A percentile compares a stretch with the other conserved stretches of the same genome.
These are phyloP conservation scores for Aleiodes leptofemur DNA, from an alignment of 2,888 invertebrate genomes.

Conservation along the genomic window DNA sequence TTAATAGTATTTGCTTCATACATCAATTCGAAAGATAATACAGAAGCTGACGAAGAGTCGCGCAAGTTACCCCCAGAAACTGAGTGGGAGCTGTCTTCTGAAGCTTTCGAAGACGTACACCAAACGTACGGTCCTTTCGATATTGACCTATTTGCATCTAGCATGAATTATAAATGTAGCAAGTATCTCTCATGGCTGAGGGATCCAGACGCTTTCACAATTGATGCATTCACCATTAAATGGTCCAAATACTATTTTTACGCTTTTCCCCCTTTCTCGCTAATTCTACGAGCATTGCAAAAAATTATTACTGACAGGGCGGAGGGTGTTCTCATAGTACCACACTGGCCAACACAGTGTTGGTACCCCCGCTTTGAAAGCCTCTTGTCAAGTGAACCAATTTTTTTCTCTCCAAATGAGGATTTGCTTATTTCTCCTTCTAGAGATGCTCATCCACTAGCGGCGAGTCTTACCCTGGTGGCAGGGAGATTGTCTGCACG, in stretches of 20 bases:
- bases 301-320: slow-evolving; percentile 62
- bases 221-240: neutral
- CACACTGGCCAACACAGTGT: slow-evolving; percentile 58
- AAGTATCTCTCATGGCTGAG: slow-evolving; percentile 54
- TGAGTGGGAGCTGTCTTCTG: slow-evolving; percentile 13
- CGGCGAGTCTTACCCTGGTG: slow-evolving; percentile 29
- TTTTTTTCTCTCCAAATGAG: slow-evolving; percentile 52
- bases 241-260: neutral
- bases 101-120: neutral
- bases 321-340: slow-evolving; percentile 61
- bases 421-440: slow-evolving; percentile 35
- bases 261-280: slow-evolving; percentile 11
- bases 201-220: slow-evolving; percentile 45
- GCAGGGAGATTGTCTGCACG: slow-evolving; percentile 13
- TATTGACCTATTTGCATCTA: slow-evolving; percentile 57
- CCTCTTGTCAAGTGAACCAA: slow-evolving; percentile 27
- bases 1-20: slow-evolving; percentile 10
- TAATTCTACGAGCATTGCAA: slow-evolving; percentile 54
- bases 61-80: slow-evolving; percentile 22
- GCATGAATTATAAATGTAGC: slow-evolving; percentile 56
- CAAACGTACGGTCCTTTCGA: slow-evolving; percentile 36
- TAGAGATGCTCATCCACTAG: slow-evolving; percentile 15
- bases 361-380: slow-evolving; percentile 60
- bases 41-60: slow-evolving; percentile 10
- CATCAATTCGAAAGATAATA: slow-evolving; percentile 6